These are phyloP conservation scores for Azorinus chamasolen DNA, from an alignment of 2,888 invertebrate genomes.

Conservation along the genomic window DNA sequence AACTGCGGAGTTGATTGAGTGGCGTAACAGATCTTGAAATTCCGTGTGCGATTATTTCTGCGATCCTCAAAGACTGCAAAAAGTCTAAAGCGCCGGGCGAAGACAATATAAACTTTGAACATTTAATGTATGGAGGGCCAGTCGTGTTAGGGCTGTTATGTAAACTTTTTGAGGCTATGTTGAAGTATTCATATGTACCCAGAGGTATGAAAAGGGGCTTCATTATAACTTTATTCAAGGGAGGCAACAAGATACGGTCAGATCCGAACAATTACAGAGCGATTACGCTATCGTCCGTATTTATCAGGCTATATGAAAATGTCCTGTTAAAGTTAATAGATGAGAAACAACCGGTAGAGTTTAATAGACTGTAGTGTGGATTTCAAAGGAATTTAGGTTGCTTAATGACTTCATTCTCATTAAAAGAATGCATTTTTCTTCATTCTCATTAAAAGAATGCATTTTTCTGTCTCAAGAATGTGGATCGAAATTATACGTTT, in stretches of 20 bases:
- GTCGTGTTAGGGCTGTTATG: background rate
- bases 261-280: conserved; percentile 17
- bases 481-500: no score
- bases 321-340: background rate
- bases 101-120: conserved; percentile 8
- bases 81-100: no score
- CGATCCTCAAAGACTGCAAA: no score
- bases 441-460: no score
- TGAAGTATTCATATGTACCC: conserved; percentile 2
- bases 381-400: background rate
- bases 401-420: background rate
- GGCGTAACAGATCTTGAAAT: no score
- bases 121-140: background rate
- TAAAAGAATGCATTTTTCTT: conserved; percentile 1
- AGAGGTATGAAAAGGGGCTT: background rate
- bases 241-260: conserved; percentile 3
- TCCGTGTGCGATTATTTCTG: no score
- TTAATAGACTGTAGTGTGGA: background rate
- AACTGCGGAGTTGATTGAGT: no score
- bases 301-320: conserved; percentile 5
- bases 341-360: background rate
- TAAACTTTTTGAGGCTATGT: background rate
- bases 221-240: conserved; percentile 14
- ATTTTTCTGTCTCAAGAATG: no score
- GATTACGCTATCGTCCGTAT: background rate